Evolutionary conservation across 2,797 vertebrate species (phyloP).

Genomic region (Enteromius unitaeniatus): DNA sequence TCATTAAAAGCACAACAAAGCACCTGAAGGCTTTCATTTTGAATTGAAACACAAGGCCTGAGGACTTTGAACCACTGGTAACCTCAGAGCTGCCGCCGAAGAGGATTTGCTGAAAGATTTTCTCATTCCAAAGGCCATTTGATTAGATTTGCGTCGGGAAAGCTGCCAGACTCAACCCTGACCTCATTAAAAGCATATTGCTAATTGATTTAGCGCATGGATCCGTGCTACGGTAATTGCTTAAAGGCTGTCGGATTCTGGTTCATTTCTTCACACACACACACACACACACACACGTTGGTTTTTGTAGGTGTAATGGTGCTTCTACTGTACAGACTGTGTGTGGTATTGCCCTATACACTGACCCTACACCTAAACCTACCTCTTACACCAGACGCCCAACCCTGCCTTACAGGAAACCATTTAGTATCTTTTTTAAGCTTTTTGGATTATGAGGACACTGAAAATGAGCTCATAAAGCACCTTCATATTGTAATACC

Average conservation of each 20-base stretch:
- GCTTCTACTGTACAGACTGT: no score
- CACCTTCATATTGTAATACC: no score
- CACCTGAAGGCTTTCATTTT: not conserved
- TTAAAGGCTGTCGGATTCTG: not conserved
- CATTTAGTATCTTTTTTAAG: no score
- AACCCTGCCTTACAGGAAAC: no score
- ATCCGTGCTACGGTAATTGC: slow-evolving; percentile 6
- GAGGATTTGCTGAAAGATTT: not conserved
- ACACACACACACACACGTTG: not conserved
- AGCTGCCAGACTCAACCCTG: slow-evolving; percentile 22
- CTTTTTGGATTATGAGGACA: no score
- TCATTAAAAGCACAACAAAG: not conserved
- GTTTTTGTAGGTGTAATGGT: no score
- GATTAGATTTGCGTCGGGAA: not conserved
- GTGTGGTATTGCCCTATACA: no score
- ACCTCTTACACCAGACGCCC: no score
- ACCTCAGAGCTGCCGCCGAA: not conserved
- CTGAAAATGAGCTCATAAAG: no score
- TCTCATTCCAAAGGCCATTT: not conserved
- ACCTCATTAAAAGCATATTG: not conserved
- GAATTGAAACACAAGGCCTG: not conserved
- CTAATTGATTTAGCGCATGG: slow-evolving; percentile 22
- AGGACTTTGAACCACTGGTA: not conserved
- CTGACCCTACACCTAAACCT: no score
- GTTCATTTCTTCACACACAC: slow-evolving; percentile 1